Evolutionary conservation across 2,113 vertebrate genomes (phyloP), one percentile per base, ranked within the genome.

Genomic region (Trichechus manatus): DNA sequence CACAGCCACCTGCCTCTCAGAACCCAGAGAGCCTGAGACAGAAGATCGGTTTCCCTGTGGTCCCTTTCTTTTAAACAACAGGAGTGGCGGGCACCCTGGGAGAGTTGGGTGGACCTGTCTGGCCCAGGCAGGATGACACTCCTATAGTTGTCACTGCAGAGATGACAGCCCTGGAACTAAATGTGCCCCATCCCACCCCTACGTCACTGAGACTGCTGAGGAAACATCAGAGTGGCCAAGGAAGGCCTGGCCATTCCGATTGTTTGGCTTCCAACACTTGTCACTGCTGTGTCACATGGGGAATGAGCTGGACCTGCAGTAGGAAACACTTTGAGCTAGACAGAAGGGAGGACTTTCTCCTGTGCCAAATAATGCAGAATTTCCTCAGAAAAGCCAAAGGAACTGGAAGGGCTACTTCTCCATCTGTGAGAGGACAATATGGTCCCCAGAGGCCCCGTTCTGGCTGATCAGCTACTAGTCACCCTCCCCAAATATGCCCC

Each of bases 31-130:
- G 68, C 29, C 6, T 29, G 29, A 82, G 87, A 61, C 39, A 78
- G 27, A 64, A 15, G 44, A 80, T 6, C 39, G 42, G 27, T 31
- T 11, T 19, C 63, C 53, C 91, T 31, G 50, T 2, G 0, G 19
- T n/a, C 25, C 14, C 47, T 56, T 92, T 92, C 80, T 90, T 87
- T 72, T 61, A 86, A 66, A 92, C 77, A 94, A 63, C 39, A 80
- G 33, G 15, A 36, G 59, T 20, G 6, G 72, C 13, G 72, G 56
- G 68, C 74, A 47, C 75, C 59, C 56, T 1, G 0, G 78, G 64
- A 97, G 92, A 86, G 88, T 78, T 29, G 74, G n/a, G 47, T 36
- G 70, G 75, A 8, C 47, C 53, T 72, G 53, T 33, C 63, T 70
- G 74, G 56, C 56, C 11, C 11, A 77, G 42, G 29, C 36, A 82